A percentile compares a stretch with the other conserved stretches of the same genome.
Evolutionary conservation across 2,888 invertebrate species (phyloP).

Genomic region (Sphaerophoria rueppellii): DNA sequence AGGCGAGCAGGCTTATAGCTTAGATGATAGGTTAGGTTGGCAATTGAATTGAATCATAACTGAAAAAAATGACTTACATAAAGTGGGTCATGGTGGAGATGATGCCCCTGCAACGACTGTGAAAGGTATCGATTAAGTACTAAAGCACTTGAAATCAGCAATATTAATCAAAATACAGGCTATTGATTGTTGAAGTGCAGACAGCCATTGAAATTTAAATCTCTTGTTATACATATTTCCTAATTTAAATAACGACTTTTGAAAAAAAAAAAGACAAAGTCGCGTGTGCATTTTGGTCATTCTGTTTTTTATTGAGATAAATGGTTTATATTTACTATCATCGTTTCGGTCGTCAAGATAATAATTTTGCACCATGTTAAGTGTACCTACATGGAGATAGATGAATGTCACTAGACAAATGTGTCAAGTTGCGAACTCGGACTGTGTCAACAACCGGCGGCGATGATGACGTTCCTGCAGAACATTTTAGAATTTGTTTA

Average conservation of each 20-base stretch:
- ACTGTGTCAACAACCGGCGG: conserved; percentile 60
- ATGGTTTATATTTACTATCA: too few relatives aligned
- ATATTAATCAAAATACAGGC: too few relatives aligned
- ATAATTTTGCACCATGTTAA: too few relatives aligned
- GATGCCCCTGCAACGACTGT: conserved; percentile 38
- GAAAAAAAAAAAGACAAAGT: too few relatives aligned
- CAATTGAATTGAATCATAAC: conserved; percentile 65
- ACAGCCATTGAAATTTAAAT: too few relatives aligned
- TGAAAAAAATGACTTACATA: conserved; percentile 67
- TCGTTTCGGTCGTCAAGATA: too few relatives aligned
- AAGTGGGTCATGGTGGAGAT: conserved; percentile 64
- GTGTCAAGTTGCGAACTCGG: conserved; percentile 46
- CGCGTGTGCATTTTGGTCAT: too few relatives aligned
- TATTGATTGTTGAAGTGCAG: neutral
- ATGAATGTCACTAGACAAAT: conserved; percentile 57
- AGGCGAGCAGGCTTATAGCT: neutral
- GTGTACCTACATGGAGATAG: neutral
- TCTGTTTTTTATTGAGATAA: too few relatives aligned
- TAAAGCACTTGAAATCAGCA: neutral
- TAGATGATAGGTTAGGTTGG: neutral
- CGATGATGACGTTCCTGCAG: neutral
- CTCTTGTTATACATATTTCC: too few relatives aligned
- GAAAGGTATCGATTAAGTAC: conserved; percentile 25
- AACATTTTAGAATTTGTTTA: too few relatives aligned
- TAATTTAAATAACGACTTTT: too few relatives aligned